These are phyloP conservation scores for Rhinolophus sinicus DNA, from an alignment of 2,113 vertebrate species.

Conservation along the genomic window DNA sequence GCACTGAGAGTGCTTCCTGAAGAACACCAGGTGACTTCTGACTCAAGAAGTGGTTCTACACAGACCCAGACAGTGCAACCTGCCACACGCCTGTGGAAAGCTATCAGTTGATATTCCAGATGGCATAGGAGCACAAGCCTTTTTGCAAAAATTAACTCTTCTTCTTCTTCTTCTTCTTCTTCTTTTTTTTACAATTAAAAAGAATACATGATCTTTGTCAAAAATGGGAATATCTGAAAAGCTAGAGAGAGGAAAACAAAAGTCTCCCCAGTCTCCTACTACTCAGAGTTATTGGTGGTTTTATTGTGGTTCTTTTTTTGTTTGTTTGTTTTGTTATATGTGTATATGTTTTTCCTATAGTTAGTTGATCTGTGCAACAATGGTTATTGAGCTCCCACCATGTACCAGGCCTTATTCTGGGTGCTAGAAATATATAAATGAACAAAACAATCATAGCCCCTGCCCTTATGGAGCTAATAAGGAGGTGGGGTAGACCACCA, in stretches of 20 bases:
- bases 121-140: not conserved
- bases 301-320: not conserved
- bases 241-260: slow-evolving; percentile 17
- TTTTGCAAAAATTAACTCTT: not conserved
- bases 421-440: not conserved
- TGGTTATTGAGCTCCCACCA: not conserved
- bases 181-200: not conserved
- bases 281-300: not conserved
- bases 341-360: not conserved
- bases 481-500: not conserved
- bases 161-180: too few relatives aligned
- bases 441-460: not conserved
- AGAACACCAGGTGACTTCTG: not conserved
- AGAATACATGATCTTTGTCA: not conserved
- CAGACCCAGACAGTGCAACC: not conserved
- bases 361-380: not conserved
- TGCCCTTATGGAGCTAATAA: not conserved
- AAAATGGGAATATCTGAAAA: not conserved
- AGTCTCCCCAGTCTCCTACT: not conserved
- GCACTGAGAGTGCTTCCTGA: not conserved
- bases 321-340: not conserved
- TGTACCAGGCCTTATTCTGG: not conserved
- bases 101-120: not conserved
- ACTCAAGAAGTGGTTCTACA: not conserved
- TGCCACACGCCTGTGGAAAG: not conserved